Percentiles rank a stretch among this genome's conserved stretches.
Conservation (phyloP, 2,113 vertebrate species). For the Eretmochelys imbricata region DNA sequence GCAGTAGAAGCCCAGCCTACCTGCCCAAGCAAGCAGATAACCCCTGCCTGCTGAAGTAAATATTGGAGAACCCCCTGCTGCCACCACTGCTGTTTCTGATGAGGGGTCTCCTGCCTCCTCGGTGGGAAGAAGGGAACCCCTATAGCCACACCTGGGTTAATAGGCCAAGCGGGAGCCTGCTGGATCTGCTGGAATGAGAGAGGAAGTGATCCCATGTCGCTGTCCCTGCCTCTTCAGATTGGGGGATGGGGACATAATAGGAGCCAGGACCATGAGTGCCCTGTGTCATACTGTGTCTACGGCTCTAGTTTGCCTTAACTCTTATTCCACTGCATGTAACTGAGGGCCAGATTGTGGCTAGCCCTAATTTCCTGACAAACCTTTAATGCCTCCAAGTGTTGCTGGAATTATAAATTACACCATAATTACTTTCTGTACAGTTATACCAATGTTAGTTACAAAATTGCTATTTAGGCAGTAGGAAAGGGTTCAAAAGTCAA, state of each 20-base stretch:
- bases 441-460: conserved; percentile 24
- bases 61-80: not conserved
- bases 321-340: not conserved
- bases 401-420: conserved; percentile 21
- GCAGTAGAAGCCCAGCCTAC: not conserved
- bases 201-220: not conserved
- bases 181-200: not conserved
- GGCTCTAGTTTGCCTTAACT: not conserved
- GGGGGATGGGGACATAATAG: not conserved
- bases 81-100: not conserved
- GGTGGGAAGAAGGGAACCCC: no score
- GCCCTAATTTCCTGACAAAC: not conserved
- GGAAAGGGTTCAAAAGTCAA: not conserved
- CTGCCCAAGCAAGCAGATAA: conserved; percentile 49
- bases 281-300: not conserved
- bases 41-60: not conserved
- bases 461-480: conserved; percentile 18
- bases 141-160: no score
- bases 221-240: not conserved
- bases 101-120: not conserved
- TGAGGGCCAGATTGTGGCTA: not conserved
- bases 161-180: no score
- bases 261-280: not conserved
- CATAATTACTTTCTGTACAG: conserved; percentile 30
- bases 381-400: conserved; percentile 10